phyloP scores from a whole-genome alignment of 2,797 vertebrate species.

The Alcedo quadribrachys region DNA sequence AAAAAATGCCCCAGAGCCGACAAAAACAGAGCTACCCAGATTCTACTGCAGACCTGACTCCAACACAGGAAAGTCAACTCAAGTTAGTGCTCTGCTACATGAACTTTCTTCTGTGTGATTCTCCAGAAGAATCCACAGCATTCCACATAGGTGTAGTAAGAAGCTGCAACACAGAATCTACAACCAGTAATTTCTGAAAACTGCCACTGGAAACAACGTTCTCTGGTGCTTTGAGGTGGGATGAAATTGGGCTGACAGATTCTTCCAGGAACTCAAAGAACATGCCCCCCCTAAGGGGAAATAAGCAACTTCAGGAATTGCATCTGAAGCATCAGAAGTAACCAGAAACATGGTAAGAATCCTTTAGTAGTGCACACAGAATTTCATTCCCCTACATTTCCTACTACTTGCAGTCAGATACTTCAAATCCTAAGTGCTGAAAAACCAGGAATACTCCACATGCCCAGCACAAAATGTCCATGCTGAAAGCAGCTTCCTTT shows the following conservation, averaged over 20 bases:
- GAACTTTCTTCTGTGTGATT: not conserved
- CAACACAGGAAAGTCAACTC: not conserved
- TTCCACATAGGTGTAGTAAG: not conserved
- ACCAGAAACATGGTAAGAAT: not conserved
- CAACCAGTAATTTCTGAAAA: not conserved
- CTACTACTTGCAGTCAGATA: not conserved
- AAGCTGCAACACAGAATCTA: not conserved
- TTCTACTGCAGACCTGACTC: not conserved
- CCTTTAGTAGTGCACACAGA: not conserved
- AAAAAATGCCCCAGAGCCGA: not conserved
- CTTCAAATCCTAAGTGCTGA: not conserved
- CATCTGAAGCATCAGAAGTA: not conserved
- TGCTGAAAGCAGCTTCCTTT: constrained; percentile 9
- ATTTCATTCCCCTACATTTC: not conserved
- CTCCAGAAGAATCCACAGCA: not conserved
- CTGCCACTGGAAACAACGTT: not conserved
- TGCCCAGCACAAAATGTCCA: not conserved
- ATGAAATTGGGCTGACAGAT: not conserved
- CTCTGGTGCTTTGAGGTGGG: not conserved
- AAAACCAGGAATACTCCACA: not conserved
- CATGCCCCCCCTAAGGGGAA: not conserved
- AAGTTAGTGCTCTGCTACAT: not conserved
- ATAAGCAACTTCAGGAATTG: not conserved
- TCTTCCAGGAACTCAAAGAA: not conserved
- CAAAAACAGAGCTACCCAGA: constrained; percentile 25